phyloP scores from a whole-genome alignment of 2,888 invertebrate genomes.

The Perizoma affinitatum region DNA sequence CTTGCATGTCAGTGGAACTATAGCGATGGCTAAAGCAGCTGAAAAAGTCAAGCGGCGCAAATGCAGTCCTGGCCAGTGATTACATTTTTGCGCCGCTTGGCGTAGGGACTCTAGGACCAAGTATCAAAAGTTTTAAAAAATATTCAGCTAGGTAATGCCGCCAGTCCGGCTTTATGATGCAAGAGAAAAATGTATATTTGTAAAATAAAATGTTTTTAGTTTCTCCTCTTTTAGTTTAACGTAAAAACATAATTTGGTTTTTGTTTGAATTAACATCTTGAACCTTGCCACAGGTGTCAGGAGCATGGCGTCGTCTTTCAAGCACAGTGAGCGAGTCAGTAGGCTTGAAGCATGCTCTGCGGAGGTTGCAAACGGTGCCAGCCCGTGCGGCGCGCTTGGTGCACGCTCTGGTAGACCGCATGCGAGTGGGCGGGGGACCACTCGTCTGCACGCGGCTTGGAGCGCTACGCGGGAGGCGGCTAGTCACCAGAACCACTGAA shows the following conservation, averaged over 20 bases:
- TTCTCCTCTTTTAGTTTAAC: no score
- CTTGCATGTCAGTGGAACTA: no score
- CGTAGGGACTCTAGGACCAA: no score
- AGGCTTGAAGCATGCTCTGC: constrained; percentile 75
- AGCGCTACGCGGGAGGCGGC: constrained; percentile 69
- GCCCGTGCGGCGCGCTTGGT: constrained; percentile 77
- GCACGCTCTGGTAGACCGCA: constrained; percentile 77
- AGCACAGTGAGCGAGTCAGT: constrained; percentile 79
- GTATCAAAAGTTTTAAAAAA: no score
- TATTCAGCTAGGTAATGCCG: no score
- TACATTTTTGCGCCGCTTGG: no score
- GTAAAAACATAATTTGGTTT: neutral
- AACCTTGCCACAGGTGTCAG: constrained; percentile 62
- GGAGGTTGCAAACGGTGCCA: constrained; percentile 76
- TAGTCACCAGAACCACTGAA: constrained; percentile 67
- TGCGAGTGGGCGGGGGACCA: constrained; percentile 81
- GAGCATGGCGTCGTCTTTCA: constrained; percentile 76
- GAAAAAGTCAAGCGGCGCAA: no score
- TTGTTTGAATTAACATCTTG: neutral
- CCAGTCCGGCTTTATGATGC: no score
- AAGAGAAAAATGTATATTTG: no score
- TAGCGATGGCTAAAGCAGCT: no score
- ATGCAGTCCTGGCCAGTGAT: no score
- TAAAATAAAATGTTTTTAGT: no score
- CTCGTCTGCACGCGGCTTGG: constrained; percentile 69